Percentiles rank a stretch among this genome's conserved stretches.
Evolutionary conservation across 2,797 vertebrate species (phyloP).

Genomic region (Betta splendens): DNA sequence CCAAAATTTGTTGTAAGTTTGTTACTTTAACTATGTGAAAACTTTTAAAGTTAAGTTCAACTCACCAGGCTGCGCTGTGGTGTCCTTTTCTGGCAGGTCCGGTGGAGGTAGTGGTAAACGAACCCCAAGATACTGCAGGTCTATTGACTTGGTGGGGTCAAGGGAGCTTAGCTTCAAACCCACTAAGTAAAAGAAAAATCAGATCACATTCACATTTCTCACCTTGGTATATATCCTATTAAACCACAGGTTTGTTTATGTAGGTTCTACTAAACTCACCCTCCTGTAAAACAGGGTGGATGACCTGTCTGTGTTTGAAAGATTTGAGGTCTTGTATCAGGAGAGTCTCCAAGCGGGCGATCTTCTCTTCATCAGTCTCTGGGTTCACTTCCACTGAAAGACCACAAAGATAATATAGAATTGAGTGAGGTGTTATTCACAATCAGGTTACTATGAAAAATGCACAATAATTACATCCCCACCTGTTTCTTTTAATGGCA

Average conservation of each 20-base stretch:
- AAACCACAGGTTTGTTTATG: neutral
- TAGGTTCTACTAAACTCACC: conserved; percentile 75
- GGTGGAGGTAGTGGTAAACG: conserved; percentile 83
- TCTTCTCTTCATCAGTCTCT: conserved; percentile 60
- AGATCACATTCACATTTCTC: neutral
- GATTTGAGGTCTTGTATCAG: conserved; percentile 85
- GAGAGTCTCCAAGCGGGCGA: conserved; percentile 75
- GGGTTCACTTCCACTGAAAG: conserved; percentile 29
- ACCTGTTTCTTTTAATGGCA: conserved; percentile 25
- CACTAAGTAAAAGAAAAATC: conserved; percentile 75
- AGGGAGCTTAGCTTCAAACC: conserved; percentile 91
- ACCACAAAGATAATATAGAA: neutral
- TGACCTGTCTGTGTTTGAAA: conserved; percentile 88
- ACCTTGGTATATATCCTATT: neutral
- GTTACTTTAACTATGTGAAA: neutral
- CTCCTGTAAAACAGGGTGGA: conserved; percentile 92
- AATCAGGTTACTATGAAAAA: neutral
- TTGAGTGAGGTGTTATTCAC: neutral
- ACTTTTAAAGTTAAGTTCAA: neutral
- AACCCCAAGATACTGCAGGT: conserved; percentile 92
- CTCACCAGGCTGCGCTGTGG: conserved; percentile 54
- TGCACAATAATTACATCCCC: neutral
- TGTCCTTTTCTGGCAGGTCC: conserved; percentile 11
- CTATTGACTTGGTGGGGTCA: conserved; percentile 84
- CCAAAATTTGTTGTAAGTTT: no score